These are phyloP conservation scores for Tetranychus truncatus DNA, from an alignment of 2,888 invertebrate genomes.

Conservation along the genomic window DNA sequence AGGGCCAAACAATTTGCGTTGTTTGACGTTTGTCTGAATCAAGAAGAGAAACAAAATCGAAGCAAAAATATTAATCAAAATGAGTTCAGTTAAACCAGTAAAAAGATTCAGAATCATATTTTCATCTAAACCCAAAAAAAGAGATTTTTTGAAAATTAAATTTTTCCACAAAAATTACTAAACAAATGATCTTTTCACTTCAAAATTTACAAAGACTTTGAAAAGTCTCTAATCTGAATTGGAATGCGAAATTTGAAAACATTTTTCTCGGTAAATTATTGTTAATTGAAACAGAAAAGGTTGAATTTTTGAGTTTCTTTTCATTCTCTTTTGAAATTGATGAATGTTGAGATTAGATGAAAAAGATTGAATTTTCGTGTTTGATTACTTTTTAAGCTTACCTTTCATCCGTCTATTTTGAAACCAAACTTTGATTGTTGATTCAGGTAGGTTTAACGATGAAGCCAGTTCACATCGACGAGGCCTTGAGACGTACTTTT, in stretches of 20 bases:
- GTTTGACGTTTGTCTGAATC: slow-evolving; percentile 68
- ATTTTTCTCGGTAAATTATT: too few relatives aligned
- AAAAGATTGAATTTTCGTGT: too few relatives aligned
- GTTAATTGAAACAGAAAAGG: too few relatives aligned
- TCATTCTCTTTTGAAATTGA: too few relatives aligned
- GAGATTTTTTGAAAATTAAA: too few relatives aligned
- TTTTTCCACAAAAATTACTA: too few relatives aligned
- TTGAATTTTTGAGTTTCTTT: too few relatives aligned
- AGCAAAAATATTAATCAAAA: neutral
- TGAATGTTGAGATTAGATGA: too few relatives aligned
- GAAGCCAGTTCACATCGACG: slow-evolving; percentile 82
- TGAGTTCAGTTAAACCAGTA: neutral
- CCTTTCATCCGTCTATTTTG: slow-evolving; percentile 53
- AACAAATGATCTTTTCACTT: too few relatives aligned
- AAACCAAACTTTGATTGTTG: slow-evolving; percentile 98
- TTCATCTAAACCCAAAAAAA: neutral
- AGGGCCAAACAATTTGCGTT: slow-evolving; percentile 76
- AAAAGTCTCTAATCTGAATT: too few relatives aligned
- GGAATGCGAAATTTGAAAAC: too few relatives aligned
- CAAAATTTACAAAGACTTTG: too few relatives aligned
- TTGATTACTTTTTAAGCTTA: neutral
- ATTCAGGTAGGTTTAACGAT: slow-evolving; percentile 77
- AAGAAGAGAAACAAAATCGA: slow-evolving; percentile 40
- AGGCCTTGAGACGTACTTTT: slow-evolving; percentile 92
- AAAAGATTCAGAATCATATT: neutral